phyloP scores from a whole-genome alignment of 2,888 invertebrate species.

The Mayetiola destructor region DNA sequence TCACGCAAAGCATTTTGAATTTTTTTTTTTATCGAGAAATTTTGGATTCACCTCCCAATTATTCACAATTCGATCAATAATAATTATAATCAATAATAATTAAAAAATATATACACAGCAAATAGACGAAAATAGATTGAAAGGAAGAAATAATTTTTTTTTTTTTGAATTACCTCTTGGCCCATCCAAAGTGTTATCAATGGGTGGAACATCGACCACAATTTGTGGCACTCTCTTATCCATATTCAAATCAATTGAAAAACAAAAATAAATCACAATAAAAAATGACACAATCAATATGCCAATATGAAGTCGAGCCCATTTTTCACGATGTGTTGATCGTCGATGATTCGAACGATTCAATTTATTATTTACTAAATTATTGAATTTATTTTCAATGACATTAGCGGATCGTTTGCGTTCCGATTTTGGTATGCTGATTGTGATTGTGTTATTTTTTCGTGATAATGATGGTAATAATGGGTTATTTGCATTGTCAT shows the following conservation, averaged over 20 bases:
- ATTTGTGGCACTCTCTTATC: slow-evolving; percentile 12
- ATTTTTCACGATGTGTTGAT: slow-evolving; percentile 15
- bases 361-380: not conserved
- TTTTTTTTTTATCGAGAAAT: too few species aligned
- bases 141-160: not conserved
- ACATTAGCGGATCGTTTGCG: not conserved
- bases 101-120: not conserved
- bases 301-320: slow-evolving; percentile 14
- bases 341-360: slow-evolving; percentile 5
- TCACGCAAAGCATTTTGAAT: too few species aligned
- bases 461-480: not conserved
- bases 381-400: not conserved
- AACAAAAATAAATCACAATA: slow-evolving; percentile 13
- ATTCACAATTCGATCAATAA: too few species aligned
- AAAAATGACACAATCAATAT: slow-evolving; percentile 5
- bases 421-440: not conserved
- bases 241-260: not conserved
- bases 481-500: not conserved
- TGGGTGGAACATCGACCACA: slow-evolving; percentile 16
- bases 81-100: too few species aligned
- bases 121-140: not conserved
- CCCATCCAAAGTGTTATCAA: slow-evolving; percentile 15
- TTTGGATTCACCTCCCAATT: too few species aligned
- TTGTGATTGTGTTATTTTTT: not conserved
- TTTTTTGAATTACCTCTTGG: slow-evolving; percentile 14